These are phyloP conservation scores for Chrysochloris asiatica DNA, from an alignment of 2,113 vertebrate genomes.

Conservation along the genomic window DNA sequence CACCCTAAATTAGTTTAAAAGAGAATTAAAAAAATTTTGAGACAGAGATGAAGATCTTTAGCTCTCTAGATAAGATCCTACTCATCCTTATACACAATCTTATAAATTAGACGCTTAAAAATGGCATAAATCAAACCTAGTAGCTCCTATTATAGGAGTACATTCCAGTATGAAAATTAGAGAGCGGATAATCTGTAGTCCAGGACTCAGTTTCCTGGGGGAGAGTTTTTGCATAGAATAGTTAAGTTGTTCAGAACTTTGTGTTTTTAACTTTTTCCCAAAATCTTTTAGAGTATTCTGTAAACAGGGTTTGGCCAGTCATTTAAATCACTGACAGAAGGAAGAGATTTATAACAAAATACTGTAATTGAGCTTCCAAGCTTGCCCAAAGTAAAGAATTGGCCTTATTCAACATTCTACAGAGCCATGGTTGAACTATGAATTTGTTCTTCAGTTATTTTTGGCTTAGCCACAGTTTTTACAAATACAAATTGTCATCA, in stretches of 20 bases:
- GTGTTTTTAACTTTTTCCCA: background rate
- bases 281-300: background rate
- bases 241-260: background rate
- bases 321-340: background rate
- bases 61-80: background rate
- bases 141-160: background rate
- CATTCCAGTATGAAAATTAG: constrained; percentile 33
- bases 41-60: background rate
- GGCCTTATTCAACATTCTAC: background rate
- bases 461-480: constrained; percentile 38
- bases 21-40: background rate
- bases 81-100: constrained; percentile 22
- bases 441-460: constrained; percentile 46
- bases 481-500: background rate
- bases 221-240: background rate
- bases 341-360: constrained; percentile 40
- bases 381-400: background rate
- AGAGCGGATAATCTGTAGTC: background rate
- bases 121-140: background rate
- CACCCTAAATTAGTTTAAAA: background rate
- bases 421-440: constrained; percentile 28
- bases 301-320: constrained; percentile 11
- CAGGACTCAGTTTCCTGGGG: background rate
- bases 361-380: background rate
- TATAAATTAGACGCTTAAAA: background rate